Evolutionary conservation across 2,888 invertebrate genomes (phyloP).

Genomic region (Pyrrhia umbra): DNA sequence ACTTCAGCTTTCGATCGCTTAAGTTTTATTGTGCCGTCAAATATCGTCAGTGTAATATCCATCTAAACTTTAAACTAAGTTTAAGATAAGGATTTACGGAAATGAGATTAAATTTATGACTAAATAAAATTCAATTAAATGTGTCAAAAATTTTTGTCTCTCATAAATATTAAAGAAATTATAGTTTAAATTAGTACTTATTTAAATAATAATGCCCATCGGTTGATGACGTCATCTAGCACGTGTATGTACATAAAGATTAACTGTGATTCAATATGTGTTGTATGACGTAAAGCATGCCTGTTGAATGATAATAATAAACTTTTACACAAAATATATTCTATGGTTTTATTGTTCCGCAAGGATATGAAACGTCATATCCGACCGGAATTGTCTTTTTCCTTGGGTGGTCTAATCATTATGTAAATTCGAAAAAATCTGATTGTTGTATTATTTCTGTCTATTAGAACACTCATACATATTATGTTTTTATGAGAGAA

Average conservation of each 20-base stretch:
- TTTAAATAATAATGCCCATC: not conserved
- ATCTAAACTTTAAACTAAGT: too few species aligned
- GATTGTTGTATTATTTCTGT: too few species aligned
- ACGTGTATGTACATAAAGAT: constrained; percentile 57
- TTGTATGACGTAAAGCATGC: constrained; percentile 54
- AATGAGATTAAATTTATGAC: too few species aligned
- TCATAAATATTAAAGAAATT: not conserved
- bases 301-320: constrained; percentile 67
- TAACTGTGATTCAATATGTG: constrained; percentile 69
- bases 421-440: not conserved
- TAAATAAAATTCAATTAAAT: too few species aligned
- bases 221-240: constrained; percentile 45
- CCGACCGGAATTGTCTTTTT: constrained; percentile 1
- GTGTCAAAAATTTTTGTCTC: not conserved
- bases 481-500: too few species aligned
- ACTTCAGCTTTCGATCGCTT: too few species aligned
- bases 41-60: too few species aligned
- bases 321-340: constrained; percentile 61
- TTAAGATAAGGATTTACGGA: too few species aligned
- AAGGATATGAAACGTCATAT: constrained; percentile 14
- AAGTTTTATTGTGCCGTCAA: too few species aligned
- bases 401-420: constrained; percentile 32
- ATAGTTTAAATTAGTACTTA: constrained; percentile 23
- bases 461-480: too few species aligned
- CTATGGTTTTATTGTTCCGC: constrained; percentile 32